Conservation (phyloP, 2,797 vertebrate genomes). For the Sarcophilus harrisii region DNA sequence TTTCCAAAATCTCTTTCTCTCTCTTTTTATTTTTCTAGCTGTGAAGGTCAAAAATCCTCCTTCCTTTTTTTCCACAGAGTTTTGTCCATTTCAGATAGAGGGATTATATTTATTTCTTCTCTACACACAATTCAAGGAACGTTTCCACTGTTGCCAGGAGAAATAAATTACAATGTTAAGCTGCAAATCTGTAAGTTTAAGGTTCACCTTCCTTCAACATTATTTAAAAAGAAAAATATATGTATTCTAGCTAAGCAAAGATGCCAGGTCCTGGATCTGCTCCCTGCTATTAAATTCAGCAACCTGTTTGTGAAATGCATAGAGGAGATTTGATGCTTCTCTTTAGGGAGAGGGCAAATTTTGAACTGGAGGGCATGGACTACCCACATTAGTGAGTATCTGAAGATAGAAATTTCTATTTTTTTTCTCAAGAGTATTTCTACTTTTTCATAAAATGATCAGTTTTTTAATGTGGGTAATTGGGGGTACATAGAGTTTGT, state of each 20-base stretch:
- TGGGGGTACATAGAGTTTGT: constrained; percentile 17
- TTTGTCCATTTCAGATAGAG: constrained; percentile 63
- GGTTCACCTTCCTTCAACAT: constrained; percentile 62
- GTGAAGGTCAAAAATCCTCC: constrained; percentile 59
- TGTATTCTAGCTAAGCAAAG: constrained; percentile 50
- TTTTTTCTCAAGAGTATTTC: constrained; percentile 2
- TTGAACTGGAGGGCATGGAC: constrained; percentile 29
- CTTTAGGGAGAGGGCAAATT: constrained; percentile 50
- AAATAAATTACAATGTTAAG: constrained; percentile 75
- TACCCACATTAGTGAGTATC: constrained; percentile 16
- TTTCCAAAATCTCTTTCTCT: constrained; percentile 51
- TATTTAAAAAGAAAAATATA: constrained; percentile 69
- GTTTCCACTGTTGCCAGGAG: constrained; percentile 56
- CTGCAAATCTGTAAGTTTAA: constrained; percentile 64
- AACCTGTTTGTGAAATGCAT: constrained; percentile 48
- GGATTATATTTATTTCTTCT: constrained; percentile 64
- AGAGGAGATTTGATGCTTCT: constrained; percentile 46
- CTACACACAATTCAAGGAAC: constrained; percentile 57
- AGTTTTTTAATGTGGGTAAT: neutral
- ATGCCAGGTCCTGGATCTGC: constrained; percentile 24
- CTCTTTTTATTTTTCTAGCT: constrained; percentile 56
- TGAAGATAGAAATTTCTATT: neutral
- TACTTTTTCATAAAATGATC: neutral
- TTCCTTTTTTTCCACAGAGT: constrained; percentile 29
- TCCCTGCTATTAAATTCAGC: constrained; percentile 37